Conservation (phyloP, 2,797 vertebrate species). For the Sebastes dallii region DNA sequence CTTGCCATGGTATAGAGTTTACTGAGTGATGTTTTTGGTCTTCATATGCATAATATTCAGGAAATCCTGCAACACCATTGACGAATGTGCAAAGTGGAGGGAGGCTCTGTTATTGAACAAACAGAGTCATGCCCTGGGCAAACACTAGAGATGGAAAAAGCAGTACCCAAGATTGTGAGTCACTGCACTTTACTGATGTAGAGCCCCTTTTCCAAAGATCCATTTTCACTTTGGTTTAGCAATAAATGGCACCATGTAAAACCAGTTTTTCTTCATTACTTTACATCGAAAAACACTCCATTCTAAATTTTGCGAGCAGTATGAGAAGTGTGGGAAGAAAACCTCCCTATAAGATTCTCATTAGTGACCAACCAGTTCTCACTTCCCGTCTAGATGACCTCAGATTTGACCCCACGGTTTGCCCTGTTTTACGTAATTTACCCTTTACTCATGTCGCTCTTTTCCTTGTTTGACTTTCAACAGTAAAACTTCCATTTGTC, state of each 20-base stretch:
- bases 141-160: neutral
- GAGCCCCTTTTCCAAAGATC: conserved; percentile 1
- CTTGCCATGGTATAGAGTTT: neutral
- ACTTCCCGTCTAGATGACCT: conserved; percentile 56
- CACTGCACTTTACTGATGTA: neutral
- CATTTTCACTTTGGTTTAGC: neutral
- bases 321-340: conserved; percentile 37
- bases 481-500: neutral
- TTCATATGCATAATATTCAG: neutral
- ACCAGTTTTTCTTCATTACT: neutral
- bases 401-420: conserved; percentile 34
- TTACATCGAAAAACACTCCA: neutral
- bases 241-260: conserved; percentile 1
- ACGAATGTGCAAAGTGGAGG: neutral
- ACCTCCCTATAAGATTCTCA: conserved; percentile 19
- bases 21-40: neutral
- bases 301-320: neutral
- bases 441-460: neutral
- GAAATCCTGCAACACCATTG: neutral
- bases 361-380: conserved; percentile 22
- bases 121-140: conserved; percentile 10
- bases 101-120: neutral
- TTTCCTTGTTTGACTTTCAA: neutral
- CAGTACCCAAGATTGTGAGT: conserved; percentile 3
- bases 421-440: conserved; percentile 20